phyloP scores from a whole-genome alignment of 2,113 vertebrate genomes.

The Epinephelus cyanopodus region DNA sequence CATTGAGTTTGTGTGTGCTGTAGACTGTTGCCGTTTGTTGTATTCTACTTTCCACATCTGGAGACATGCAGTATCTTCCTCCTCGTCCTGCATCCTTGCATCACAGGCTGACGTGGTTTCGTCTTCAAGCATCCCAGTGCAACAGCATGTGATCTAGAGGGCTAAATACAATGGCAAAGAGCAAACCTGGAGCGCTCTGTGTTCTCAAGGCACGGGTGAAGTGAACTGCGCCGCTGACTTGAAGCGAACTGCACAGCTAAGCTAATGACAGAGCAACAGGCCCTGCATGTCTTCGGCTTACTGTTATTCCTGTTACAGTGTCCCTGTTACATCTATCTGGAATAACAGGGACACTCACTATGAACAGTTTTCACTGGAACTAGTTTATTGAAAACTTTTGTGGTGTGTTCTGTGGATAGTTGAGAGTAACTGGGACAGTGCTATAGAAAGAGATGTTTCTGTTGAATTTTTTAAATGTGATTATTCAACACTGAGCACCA shows the following conservation, averaged over 20 bases:
- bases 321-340: background rate
- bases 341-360: background rate
- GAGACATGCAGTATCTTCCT: too few species aligned
- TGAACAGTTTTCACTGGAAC: background rate
- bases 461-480: background rate
- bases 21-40: too few species aligned
- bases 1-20: too few species aligned
- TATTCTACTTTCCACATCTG: too few species aligned
- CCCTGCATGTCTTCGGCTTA: background rate
- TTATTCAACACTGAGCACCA: conserved; percentile 1
- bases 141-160: too few species aligned
- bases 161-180: too few species aligned
- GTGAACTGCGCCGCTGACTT: too few species aligned
- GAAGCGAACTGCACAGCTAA: background rate
- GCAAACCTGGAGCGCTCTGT: too few species aligned
- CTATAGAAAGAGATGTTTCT: conserved; percentile 5
- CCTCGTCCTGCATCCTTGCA: too few species aligned
- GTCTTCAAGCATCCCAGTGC: too few species aligned
- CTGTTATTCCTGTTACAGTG: background rate
- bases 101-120: too few species aligned
- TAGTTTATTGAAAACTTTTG: background rate
- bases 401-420: background rate
- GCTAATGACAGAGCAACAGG: background rate
- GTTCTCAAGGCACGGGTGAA: too few species aligned
- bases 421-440: background rate